phyloP scores from a whole-genome alignment of 2,797 vertebrate species.

The Chiroxiphia lanceolata region DNA sequence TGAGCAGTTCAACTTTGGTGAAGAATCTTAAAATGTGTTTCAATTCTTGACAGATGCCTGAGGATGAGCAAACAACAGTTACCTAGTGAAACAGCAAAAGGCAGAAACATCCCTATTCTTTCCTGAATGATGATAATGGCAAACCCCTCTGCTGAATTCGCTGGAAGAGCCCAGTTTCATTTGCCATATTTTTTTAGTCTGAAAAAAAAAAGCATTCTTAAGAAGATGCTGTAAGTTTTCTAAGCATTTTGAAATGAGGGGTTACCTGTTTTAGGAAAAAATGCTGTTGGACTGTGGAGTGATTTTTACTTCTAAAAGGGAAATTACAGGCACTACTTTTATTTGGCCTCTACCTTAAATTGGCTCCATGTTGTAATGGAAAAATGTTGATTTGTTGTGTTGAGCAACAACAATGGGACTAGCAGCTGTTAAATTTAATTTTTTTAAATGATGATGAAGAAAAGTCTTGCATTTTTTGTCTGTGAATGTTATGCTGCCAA shows the following conservation, averaged over 20 bases:
- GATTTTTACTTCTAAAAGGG: not conserved
- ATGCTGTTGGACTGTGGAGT: not conserved
- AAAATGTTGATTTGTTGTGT: not conserved
- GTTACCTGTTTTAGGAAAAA: not conserved
- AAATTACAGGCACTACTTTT: not conserved
- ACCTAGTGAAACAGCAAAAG: not conserved
- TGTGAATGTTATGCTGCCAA: not conserved
- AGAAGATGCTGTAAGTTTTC: not conserved
- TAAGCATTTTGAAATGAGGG: not conserved
- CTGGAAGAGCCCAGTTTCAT: not conserved
- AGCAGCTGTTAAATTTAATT: not conserved
- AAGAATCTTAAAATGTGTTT: not conserved
- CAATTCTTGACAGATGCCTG: not conserved
- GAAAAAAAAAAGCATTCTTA: not conserved
- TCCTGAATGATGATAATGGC: not conserved
- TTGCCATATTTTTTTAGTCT: not conserved
- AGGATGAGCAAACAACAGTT: not conserved
- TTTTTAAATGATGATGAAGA: not conserved
- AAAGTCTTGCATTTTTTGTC: not conserved
- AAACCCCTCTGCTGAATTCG: not conserved
- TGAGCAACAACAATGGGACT: not conserved
- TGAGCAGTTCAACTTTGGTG: not conserved
- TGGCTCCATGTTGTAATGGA: not conserved
- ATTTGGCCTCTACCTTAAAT: not conserved
- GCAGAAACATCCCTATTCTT: not conserved